Evolutionary conservation across 2,888 invertebrate genomes (phyloP).

Genomic region (Ditula angustiorana): DNA sequence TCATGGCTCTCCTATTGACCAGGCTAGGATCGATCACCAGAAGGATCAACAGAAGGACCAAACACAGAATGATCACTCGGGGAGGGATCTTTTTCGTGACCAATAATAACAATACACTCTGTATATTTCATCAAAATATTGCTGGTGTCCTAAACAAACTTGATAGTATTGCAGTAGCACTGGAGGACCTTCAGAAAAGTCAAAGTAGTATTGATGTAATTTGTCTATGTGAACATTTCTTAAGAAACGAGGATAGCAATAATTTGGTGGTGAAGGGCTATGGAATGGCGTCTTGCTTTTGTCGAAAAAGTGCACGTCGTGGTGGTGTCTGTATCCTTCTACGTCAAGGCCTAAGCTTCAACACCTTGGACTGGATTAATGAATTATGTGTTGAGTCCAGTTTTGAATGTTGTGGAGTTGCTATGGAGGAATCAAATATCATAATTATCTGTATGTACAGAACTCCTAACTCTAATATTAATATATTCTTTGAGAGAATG

Average conservation of each 20-base stretch:
- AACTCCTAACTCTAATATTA: not conserved
- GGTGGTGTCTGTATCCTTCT: not conserved
- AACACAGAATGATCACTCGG: not conserved
- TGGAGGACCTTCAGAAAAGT: not conserved
- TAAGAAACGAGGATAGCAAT: not conserved
- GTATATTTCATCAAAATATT: slow-evolving; percentile 8
- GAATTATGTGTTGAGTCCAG: not conserved
- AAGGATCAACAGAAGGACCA: not conserved
- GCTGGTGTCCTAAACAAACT: not conserved
- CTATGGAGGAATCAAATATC: not conserved
- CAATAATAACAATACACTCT: not conserved
- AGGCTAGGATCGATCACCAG: too few species aligned
- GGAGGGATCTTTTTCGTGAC: slow-evolving; percentile 4
- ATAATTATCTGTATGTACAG: not conserved
- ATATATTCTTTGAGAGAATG: not conserved
- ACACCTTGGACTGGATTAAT: not conserved
- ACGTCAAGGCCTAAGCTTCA: not conserved
- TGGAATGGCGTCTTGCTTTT: not conserved
- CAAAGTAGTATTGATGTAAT: not conserved
- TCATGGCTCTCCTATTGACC: too few species aligned
- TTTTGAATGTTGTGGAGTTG: slow-evolving; percentile 2
- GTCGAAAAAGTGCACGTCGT: not conserved
- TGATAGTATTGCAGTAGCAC: not conserved
- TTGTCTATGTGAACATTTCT: not conserved
- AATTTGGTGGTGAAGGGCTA: not conserved